Percentiles rank a stretch among this genome's conserved stretches.
Conservation (phyloP, 2,113 vertebrate species). For the Phycodurus eques region DNA sequence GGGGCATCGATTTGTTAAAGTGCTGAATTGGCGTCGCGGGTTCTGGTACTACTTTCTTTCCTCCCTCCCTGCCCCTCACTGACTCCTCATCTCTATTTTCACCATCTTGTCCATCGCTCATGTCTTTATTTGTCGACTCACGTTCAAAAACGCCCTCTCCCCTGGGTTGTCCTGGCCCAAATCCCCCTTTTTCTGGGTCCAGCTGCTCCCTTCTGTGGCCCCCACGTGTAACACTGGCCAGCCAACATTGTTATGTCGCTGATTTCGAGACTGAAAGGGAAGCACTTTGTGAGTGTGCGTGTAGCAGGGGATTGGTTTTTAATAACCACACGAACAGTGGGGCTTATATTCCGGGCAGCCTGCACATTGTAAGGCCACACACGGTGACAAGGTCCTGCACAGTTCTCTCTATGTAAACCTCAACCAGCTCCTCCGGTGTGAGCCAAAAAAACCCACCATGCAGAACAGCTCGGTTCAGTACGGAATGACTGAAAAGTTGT, state of each 20-base stretch:
- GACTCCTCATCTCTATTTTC: slow-evolving; percentile 51
- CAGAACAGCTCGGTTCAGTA: neutral
- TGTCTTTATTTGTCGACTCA: neutral
- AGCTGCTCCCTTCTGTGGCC: slow-evolving; percentile 55
- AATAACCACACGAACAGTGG: slow-evolving; percentile 58
- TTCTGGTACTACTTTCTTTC: slow-evolving; percentile 71
- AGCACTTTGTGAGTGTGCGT: slow-evolving; percentile 53
- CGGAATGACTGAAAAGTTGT: neutral
- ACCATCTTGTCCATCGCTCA: slow-evolving; percentile 47
- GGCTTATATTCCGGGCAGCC: slow-evolving; percentile 69
- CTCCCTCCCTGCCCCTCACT: neutral
- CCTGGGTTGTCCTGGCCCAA: slow-evolving; percentile 32
- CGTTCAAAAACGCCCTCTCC: slow-evolving; percentile 17
- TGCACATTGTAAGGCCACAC: slow-evolving; percentile 72
- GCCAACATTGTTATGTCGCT: slow-evolving; percentile 68
- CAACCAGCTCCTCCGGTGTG: slow-evolving; percentile 27
- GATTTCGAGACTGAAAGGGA: slow-evolving; percentile 56
- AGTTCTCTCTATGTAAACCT: slow-evolving; percentile 51
- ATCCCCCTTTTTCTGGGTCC: slow-evolving; percentile 33
- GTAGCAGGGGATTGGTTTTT: slow-evolving; percentile 58
- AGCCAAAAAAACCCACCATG: slow-evolving; percentile 7
- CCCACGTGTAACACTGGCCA: slow-evolving; percentile 53
- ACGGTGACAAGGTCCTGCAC: slow-evolving; percentile 63
- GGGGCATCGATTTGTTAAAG: slow-evolving; percentile 99
- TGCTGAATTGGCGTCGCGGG: slow-evolving; percentile 98